phyloP scores from a whole-genome alignment of 2,113 vertebrate species.

The Monopterus albus region DNA sequence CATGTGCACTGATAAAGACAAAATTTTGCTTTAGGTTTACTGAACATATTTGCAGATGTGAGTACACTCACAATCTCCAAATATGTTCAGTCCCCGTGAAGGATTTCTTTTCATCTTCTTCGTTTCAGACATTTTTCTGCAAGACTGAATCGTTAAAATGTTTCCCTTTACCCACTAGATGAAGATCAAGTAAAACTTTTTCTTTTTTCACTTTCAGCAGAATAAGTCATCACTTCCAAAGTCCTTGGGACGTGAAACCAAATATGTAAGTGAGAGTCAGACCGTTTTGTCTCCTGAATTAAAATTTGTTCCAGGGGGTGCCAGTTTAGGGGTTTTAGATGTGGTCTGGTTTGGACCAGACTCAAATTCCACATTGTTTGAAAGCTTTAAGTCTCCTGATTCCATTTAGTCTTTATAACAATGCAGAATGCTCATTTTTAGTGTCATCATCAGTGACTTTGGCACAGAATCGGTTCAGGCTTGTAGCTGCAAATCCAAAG shows the following conservation, averaged over 20 bases:
- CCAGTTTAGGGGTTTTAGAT: too few species aligned
- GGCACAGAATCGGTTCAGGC: too few species aligned
- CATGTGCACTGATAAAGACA: too few species aligned
- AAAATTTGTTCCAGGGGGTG: too few species aligned
- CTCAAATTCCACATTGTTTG: too few species aligned
- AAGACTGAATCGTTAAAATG: background rate
- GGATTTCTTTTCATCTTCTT: constrained; percentile 10
- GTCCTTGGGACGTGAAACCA: constrained; percentile 92
- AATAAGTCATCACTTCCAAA: constrained; percentile 76
- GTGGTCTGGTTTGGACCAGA: too few species aligned
- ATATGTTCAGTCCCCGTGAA: background rate
- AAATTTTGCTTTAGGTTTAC: background rate
- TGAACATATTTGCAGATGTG: too few species aligned
- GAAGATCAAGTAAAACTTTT: background rate
- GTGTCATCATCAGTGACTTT: too few species aligned
- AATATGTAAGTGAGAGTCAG: constrained; percentile 89
- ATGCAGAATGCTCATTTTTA: too few species aligned
- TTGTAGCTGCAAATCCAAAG: too few species aligned
- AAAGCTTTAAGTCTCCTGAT: too few species aligned
- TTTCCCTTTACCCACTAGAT: background rate
- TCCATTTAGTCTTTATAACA: too few species aligned
- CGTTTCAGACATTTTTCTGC: background rate
- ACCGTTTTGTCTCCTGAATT: background rate
- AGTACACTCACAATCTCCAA: background rate
- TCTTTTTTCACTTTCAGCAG: constrained; percentile 61